These are phyloP conservation scores for Cichladusa arquata DNA, from an alignment of 2,113 vertebrate species.

Conservation along the genomic window DNA sequence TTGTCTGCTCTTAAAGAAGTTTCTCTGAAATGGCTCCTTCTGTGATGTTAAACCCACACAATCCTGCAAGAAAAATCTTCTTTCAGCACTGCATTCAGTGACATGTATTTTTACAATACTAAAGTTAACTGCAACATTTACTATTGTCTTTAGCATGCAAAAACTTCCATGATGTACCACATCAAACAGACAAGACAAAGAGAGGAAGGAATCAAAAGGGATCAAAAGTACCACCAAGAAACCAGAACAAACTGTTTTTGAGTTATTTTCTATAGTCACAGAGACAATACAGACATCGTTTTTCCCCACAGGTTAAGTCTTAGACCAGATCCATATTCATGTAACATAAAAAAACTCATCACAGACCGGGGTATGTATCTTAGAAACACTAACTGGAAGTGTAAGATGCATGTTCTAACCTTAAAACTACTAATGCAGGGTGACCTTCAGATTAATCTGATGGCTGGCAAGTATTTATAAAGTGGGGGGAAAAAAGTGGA, in stretches of 20 bases:
- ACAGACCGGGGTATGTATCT: not conserved
- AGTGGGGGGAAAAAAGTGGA: rapidly evolving
- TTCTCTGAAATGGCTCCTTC: not conserved
- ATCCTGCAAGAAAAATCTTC: not conserved
- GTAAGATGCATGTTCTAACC: not conserved
- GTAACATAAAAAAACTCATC: not conserved
- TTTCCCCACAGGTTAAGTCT: not conserved
- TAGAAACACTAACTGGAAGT: not conserved
- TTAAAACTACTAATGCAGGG: not conserved
- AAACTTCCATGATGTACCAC: not conserved
- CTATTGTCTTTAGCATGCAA: not conserved
- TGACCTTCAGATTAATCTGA: not conserved
- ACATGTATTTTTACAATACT: not conserved
- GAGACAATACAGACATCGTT: not conserved
- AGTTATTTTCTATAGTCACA: not conserved
- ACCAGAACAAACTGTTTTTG: not conserved
- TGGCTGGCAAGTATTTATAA: not conserved
- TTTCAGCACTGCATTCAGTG: not conserved
- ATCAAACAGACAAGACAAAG: not conserved
- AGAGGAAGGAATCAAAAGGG: not conserved
- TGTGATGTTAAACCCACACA: not conserved
- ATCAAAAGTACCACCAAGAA: not conserved
- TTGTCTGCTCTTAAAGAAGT: not conserved
- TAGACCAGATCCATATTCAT: not conserved
- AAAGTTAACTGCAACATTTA: not conserved